Percentiles rank a stretch among this genome's conserved stretches.
Conservation (phyloP, 2,888 invertebrate species). For the Clepsis dumicolana region DNA sequence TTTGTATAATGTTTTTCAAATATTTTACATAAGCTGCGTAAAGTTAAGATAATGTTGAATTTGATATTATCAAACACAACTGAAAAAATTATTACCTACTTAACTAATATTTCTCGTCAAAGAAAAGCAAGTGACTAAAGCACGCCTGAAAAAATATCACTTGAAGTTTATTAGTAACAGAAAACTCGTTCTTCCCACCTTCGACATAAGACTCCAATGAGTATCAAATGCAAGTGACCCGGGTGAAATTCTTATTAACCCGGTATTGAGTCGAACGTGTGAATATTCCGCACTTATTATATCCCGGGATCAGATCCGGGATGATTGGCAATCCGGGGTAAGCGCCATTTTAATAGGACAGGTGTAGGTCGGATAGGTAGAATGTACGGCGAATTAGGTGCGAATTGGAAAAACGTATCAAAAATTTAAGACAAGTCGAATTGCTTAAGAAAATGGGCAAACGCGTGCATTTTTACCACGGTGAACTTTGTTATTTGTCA, state of each 20-base stretch:
- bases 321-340: conserved; percentile 77
- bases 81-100: too few relatives aligned
- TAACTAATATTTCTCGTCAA: too few relatives aligned
- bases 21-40: too few relatives aligned
- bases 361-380: conserved; percentile 12
- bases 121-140: background rate
- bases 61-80: too few relatives aligned
- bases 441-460: too few relatives aligned
- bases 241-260: conserved; percentile 30
- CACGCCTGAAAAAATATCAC: background rate
- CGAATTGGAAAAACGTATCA: too few relatives aligned
- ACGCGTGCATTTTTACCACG: too few relatives aligned
- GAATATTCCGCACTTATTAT: conserved; percentile 58
- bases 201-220: background rate
- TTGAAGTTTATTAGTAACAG: background rate
- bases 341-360: conserved; percentile 60
- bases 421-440: background rate
- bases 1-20: too few relatives aligned
- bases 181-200: background rate
- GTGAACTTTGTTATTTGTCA: too few relatives aligned
- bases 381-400: conserved; percentile 14
- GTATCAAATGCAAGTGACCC: conserved; percentile 19
- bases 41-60: too few relatives aligned
- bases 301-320: conserved; percentile 51
- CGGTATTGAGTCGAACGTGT: conserved; percentile 25